Conservation (phyloP, 37 sponge, comb jelly and placozoan species). For the Aphrocallistes beatrix region DNA sequence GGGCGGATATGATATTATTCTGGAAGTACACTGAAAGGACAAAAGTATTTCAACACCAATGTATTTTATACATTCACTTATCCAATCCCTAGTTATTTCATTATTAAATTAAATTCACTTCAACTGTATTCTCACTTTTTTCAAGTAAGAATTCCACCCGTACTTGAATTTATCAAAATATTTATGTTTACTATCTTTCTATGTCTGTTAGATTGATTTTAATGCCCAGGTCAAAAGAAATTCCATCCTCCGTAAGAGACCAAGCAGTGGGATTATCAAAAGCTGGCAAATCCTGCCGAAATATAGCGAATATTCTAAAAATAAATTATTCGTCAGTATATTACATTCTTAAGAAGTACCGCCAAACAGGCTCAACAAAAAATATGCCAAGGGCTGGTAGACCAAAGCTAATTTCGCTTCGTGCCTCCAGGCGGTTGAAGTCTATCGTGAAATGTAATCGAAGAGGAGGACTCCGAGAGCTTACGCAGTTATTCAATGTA, state of each 20-base stretch:
- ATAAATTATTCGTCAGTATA: not conserved
- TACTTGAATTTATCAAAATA: too few relatives aligned
- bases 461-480: not conserved
- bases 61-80: too few relatives aligned
- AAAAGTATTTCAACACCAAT: too few relatives aligned
- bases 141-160: too few relatives aligned
- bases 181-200: too few relatives aligned
- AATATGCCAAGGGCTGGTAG: not conserved
- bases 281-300: not conserved
- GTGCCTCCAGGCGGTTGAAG: not conserved
- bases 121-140: too few relatives aligned
- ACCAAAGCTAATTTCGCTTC: not conserved
- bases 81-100: too few relatives aligned
- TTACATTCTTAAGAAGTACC: not conserved
- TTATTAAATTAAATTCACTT: too few relatives aligned
- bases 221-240: not conserved
- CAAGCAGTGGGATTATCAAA: not conserved
- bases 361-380: not conserved
- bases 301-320: not conserved
- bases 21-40: too few relatives aligned
- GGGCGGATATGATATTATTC: too few relatives aligned
- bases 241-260: not conserved
- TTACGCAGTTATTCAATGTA: not conserved
- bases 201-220: too few relatives aligned
- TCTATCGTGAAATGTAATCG: not conserved